Conservation (phyloP, 2,113 vertebrate species). For the Semnornis frantzii region DNA sequence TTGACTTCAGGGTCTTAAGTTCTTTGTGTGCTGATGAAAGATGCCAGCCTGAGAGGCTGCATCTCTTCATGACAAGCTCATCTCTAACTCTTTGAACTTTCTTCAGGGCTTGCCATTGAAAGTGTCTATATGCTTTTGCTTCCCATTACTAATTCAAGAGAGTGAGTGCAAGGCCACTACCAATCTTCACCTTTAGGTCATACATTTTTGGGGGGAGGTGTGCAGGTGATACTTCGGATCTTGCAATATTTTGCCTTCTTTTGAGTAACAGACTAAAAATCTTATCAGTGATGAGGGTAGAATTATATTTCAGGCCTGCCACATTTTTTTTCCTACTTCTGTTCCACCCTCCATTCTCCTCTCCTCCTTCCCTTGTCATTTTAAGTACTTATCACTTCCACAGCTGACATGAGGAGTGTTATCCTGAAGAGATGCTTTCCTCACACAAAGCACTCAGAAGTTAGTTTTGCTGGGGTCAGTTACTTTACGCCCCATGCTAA, state of each 20-base stretch:
- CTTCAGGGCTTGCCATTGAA: neutral
- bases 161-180: neutral
- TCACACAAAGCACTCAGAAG: neutral
- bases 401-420: neutral
- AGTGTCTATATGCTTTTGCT: neutral
- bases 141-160: neutral
- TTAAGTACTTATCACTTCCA: neutral
- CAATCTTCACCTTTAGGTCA: neutral
- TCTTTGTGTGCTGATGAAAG: constrained; percentile 15
- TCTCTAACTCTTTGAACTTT: neutral
- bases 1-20: neutral
- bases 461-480: neutral
- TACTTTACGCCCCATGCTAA: neutral
- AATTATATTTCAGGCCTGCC: neutral
- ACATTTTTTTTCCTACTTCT: neutral
- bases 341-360: neutral
- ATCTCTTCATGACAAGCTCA: neutral
- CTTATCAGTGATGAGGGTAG: neutral
- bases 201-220: neutral
- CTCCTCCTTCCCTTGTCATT: neutral
- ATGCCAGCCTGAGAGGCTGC: neutral
- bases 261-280: neutral
- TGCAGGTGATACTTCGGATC: neutral
- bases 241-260: neutral
- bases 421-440: neutral